A percentile compares a stretch with the other conserved stretches of the same genome.
Conservation (phyloP, 2,888 invertebrate species). For the Hirudinaria manillensis region DNA sequence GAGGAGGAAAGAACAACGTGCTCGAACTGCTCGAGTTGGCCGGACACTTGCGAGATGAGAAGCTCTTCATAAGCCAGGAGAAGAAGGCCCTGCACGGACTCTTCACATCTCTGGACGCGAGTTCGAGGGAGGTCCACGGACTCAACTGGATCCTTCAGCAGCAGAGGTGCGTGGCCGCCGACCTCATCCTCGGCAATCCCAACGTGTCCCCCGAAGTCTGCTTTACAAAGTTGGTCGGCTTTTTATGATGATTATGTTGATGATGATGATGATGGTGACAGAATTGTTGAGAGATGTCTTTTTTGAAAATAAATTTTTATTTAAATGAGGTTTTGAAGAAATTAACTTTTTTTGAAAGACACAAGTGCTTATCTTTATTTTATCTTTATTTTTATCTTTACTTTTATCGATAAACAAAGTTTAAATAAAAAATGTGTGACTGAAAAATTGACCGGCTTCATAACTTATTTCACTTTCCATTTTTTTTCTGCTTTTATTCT, state of each 20-base stretch:
- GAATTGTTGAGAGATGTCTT: too few species aligned
- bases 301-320: too few species aligned
- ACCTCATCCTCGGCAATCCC: constrained; percentile 68
- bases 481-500: too few species aligned
- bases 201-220: constrained; percentile 72
- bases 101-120: constrained; percentile 51
- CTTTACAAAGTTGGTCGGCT: constrained; percentile 59
- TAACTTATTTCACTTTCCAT: too few species aligned
- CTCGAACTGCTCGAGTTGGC: constrained; percentile 63
- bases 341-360: neutral
- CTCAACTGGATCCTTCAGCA: constrained; percentile 81
- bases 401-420: neutral
- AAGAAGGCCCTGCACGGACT: constrained; percentile 62
- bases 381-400: too few species aligned
- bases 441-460: too few species aligned
- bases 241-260: too few species aligned
- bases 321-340: too few species aligned
- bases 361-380: too few species aligned
- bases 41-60: constrained; percentile 72
- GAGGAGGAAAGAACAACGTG: neutral
- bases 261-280: too few species aligned
- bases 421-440: neutral
- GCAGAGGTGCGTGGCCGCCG: constrained; percentile 62
- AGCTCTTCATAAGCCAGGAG: constrained; percentile 78
- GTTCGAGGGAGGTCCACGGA: constrained; percentile 63